A percentile compares a stretch with the other conserved stretches of the same genome.
Evolutionary conservation across 2,888 invertebrate genomes (phyloP).

Genomic region (Aphidoletes aphidimyza): DNA sequence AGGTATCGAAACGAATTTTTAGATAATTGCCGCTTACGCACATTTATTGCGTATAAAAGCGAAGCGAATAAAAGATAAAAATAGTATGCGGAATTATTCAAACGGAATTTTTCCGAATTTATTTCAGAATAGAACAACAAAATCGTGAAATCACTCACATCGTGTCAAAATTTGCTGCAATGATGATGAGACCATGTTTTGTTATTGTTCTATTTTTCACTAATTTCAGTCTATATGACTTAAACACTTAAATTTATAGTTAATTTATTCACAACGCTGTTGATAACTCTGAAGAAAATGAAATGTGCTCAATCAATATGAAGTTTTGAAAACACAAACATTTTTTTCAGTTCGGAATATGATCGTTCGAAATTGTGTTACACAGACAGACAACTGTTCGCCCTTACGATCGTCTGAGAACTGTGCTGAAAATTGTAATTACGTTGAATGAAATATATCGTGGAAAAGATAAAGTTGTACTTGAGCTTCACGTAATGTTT

Average conservation of each 20-base stretch:
- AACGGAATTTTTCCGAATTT: not conserved
- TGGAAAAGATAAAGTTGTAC: no score
- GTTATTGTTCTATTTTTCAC: not conserved
- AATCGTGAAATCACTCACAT: not conserved
- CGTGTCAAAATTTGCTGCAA: not conserved
- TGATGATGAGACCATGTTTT: not conserved
- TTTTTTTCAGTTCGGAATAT: not conserved
- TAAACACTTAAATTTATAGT: not conserved
- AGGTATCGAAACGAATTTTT: no score
- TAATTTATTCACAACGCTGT: not conserved
- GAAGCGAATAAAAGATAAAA: no score
- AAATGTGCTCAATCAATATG: not conserved
- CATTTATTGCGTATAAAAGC: no score
- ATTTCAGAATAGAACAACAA: not conserved
- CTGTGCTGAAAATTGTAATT: constrained; percentile 1
- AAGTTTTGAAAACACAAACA: not conserved
- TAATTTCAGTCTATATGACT: not conserved
- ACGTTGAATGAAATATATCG: not conserved
- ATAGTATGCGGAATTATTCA: no score
- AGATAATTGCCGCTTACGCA: no score
- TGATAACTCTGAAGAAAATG: not conserved
- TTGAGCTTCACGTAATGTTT: not conserved
- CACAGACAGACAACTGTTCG: constrained; percentile 6
- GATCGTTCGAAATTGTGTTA: not conserved
- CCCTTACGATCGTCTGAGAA: constrained; percentile 1